Base-by-base conservation (phyloP, 2,797 vertebrate genomes). In the Chrosomus eos region DNA sequence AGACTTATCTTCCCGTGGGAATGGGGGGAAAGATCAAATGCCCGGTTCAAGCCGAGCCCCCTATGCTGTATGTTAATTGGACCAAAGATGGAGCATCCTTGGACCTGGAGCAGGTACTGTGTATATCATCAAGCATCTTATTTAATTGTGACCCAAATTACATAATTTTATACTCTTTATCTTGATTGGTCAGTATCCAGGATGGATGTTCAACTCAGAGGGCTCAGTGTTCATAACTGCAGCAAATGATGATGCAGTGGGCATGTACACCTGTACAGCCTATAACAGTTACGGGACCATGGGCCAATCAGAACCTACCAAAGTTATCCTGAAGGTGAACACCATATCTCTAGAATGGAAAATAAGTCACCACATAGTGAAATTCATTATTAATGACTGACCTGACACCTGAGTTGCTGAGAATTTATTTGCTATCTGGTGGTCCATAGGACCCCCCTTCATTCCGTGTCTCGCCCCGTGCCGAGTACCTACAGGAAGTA, bases 261-360 rank as follows among this genome's bases (percentile, higher is more conserved):
- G 98, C 62, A 93, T 95, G 85, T 99, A 99, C 90, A 95, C 95
- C 1, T 99, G 98, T 79, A 99, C 97, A 0, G 95, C 98, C 1
- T 98, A 98, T 89, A 99, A 99, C 93, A 97, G 96, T 85, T 97
- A 97, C 0, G 98, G 98, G 58, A 98, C 97, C 0, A 94, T 97
- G 60, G 98, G 98, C 19, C 90, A 93, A 73, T 99, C 98, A 18
- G 92, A 92, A 0, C 95, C 97, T 85, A 99, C 97, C 0, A 93
- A 92, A 0, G 97, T 99, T 85, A 93, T 98, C 85, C 93, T 99
- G 71, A 95, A 98, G 97, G 98, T 98, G 88, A 48, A 14, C 3
- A 28, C n/a, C 38, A 70, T 33, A 38, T 51, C 1, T 71, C 67
- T 78, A 58, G 14, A 38, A n/a, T 68, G 31, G n/a, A 6, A 33